Evolutionary conservation across 2,113 vertebrate species (phyloP).

Genomic region (Brachyistius frenatus): DNA sequence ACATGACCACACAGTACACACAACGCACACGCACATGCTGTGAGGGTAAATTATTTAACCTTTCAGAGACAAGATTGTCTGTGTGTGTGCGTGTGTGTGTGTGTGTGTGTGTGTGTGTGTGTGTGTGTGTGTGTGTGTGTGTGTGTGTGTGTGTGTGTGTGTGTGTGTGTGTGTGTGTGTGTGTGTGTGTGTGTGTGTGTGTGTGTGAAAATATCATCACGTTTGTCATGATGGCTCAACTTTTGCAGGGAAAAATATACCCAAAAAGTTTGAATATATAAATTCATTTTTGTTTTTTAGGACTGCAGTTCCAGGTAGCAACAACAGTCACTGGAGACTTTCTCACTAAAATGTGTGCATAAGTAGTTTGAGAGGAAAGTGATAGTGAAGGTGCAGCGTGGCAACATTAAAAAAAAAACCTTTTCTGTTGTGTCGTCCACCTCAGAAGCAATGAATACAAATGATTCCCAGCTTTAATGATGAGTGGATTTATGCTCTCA

Average conservation of each 20-base stretch:
- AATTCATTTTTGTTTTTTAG: too few species aligned
- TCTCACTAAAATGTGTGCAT: too few species aligned
- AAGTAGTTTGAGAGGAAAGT: too few species aligned
- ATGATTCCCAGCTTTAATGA: too few species aligned
- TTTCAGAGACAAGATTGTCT: slow-evolving; percentile 26
- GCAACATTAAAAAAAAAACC: too few species aligned
- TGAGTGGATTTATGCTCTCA: too few species aligned
- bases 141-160: background rate
- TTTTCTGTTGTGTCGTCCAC: too few species aligned
- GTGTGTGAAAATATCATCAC: slow-evolving; percentile 23
- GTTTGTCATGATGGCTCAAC: slow-evolving; percentile 15
- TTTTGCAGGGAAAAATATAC: slow-evolving; percentile 6
- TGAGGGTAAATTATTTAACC: slow-evolving; percentile 50
- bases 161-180: slow-evolving; percentile 10
- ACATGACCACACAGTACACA: slow-evolving; percentile 12
- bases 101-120: background rate
- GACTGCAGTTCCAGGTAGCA: too few species aligned
- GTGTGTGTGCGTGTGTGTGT: background rate
- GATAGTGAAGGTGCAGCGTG: too few species aligned
- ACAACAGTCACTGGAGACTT: too few species aligned
- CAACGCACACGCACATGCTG: background rate
- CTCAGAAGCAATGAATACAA: too few species aligned
- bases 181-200: background rate
- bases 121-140: background rate
- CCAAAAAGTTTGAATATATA: too few species aligned